A percentile compares a stretch with the other conserved stretches of the same genome.
These are phyloP conservation scores for Varecia variegata DNA, from an alignment of 2,797 vertebrate genomes.

Conservation along the genomic window DNA sequence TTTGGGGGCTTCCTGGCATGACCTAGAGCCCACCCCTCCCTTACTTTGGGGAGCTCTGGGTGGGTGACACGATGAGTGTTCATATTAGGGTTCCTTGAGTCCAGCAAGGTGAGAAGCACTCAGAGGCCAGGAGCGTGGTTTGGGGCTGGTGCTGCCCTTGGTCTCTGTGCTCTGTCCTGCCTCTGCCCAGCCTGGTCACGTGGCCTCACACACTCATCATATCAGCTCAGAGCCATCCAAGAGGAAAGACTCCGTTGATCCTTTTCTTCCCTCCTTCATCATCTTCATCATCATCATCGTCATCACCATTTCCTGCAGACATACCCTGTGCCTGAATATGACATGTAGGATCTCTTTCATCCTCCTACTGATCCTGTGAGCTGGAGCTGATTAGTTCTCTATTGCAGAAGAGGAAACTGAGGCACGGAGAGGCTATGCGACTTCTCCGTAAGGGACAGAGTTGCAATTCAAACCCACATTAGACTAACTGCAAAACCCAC, in stretches of 20 bases:
- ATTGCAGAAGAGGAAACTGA: not conserved
- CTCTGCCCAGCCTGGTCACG: not conserved
- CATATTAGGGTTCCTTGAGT: not conserved
- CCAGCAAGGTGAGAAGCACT: not conserved
- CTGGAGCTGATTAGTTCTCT: not conserved
- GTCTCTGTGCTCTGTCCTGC: not conserved
- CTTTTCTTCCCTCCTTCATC: not conserved
- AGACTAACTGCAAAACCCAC: not conserved
- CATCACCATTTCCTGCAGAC: not conserved
- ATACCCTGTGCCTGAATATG: not conserved
- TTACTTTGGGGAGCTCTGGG: not conserved
- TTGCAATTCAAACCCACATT: not conserved
- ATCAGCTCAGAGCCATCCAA: not conserved
- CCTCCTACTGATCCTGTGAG: not conserved
- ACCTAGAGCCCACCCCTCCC: not conserved
- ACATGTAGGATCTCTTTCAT: not conserved
- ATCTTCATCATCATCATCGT: not conserved
- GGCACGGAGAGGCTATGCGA: rapidly evolving
- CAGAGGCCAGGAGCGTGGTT: too few relatives aligned
- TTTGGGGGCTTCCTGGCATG: not conserved
- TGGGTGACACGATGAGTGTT: not conserved
- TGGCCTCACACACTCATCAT: rapidly evolving
- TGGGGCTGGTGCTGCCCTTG: not conserved
- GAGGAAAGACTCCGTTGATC: not conserved
- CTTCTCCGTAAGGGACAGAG: not conserved